Percentiles rank a stretch among this genome's conserved stretches.
Evolutionary conservation across 2,797 vertebrate genomes (phyloP).

Genomic region (Eulemur albifrons): DNA sequence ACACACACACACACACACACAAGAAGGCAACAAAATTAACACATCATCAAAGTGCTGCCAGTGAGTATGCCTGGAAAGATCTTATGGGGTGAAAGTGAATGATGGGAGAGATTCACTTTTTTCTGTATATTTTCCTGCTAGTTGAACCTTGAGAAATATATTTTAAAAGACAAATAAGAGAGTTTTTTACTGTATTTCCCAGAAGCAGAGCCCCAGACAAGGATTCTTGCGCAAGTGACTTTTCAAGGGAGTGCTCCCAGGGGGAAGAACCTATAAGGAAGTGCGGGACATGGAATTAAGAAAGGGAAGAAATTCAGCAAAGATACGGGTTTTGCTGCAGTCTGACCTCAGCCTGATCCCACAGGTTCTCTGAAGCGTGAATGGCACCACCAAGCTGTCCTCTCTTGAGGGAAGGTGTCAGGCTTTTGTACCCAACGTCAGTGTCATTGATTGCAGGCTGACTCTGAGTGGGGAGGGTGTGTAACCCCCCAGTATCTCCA

Average conservation of each 20-base stretch:
- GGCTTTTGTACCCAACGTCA: background rate
- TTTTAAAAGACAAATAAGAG: background rate
- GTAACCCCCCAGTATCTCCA: background rate
- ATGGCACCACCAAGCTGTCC: background rate
- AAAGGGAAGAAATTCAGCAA: background rate
- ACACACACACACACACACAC: background rate
- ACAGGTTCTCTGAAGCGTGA: background rate
- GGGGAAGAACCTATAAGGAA: background rate
- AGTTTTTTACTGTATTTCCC: background rate
- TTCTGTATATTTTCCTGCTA: background rate
- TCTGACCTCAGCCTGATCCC: background rate
- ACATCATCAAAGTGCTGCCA: background rate
- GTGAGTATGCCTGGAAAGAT: background rate
- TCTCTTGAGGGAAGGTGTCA: background rate
- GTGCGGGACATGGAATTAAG: fast-evolving
- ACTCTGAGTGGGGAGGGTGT: background rate
- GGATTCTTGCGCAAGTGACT: background rate
- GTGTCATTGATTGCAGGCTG: background rate
- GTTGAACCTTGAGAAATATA: background rate
- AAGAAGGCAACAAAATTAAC: background rate
- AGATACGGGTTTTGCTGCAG: fast-evolving
- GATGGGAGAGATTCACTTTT: background rate
- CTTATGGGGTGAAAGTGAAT: background rate
- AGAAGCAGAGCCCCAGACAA: background rate
- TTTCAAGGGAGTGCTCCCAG: fast-evolving